Percentiles rank a stretch among this genome's conserved stretches.
Evolutionary conservation across 2,113 vertebrate genomes (phyloP).

Genomic region (Pelusios castaneus): DNA sequence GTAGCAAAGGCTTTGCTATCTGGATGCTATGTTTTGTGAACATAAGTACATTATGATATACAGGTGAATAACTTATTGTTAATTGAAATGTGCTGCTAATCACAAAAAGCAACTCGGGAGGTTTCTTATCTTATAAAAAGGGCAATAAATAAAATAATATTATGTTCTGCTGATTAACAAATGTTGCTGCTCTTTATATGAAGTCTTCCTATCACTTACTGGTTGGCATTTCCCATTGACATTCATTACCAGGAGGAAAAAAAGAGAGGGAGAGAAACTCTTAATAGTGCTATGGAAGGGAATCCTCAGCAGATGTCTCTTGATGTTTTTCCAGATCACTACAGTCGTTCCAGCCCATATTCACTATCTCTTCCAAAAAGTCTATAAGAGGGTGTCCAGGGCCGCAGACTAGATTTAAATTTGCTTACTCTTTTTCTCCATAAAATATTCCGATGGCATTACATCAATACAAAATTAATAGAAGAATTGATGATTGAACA

Average conservation of each 20-base stretch:
- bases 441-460: not conserved
- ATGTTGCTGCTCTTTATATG: not conserved
- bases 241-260: not conserved
- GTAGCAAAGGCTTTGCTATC: not conserved
- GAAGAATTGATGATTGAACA: not conserved
- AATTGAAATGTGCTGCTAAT: not conserved
- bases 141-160: not conserved
- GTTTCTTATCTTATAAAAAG: slow-evolving; percentile 27
- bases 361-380: not conserved
- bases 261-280: not conserved
- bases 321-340: not conserved
- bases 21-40: not conserved
- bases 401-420: not conserved
- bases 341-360: not conserved
- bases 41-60: not conserved
- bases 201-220: not conserved
- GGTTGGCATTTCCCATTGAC: not conserved
- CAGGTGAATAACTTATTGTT: slow-evolving; percentile 20
- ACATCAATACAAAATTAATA: not conserved
- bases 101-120: slow-evolving; percentile 13
- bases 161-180: not conserved
- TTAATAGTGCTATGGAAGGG: not conserved
- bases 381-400: not conserved
- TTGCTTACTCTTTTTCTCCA: not conserved
- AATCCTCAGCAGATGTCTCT: not conserved